Base-by-base conservation (phyloP, 2,888 invertebrate genomes). In the Seladonia tumulorum region DNA sequence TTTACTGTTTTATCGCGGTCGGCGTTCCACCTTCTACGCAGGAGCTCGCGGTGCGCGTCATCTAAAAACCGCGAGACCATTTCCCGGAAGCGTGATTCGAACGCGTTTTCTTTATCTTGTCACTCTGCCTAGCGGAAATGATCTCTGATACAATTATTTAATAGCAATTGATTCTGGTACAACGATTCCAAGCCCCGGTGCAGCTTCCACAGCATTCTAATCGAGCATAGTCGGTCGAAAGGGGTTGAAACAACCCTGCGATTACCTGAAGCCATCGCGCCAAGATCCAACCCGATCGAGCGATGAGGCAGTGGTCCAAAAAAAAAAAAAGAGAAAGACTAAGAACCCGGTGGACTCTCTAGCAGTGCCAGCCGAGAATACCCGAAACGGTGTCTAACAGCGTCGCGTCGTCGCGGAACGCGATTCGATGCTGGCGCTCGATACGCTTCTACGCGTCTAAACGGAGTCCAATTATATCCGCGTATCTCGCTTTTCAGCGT, bases 21-120 rank as follows among this genome's bases (percentile, higher is more conserved):
- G 66, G 53, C 80, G 88, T 73, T 81, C 82, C 70, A 88, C 85
- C 88, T 81, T 49, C n/a, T 42, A 16, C 71, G 22, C 63, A 82
- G n/a, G 77, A 76, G 76, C 57, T 66, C 68, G n/a, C 10, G 45
- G 57, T 2, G n/a, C 45, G 57, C 45, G 3, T 25, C 60, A 63
- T 12, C 53, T 72, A 74, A 72, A 83, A 66, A 76, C 76, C 81
- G 73, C 76, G 53, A 63, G 8, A 76, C 39, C 47, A 45, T 57
- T 72, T 76, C 60, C 53, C 76, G 63, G 63, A 35, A 35, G 18
- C 18, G 63, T 63, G 35, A 68, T 68, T 39, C 68, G 68, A 22
- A 39, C 22, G 22, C 68, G 18, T 68, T 18, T 39, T 66, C 66
- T 63, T 63, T 57, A 57, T 57, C 57, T 12, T 10, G 57, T n/a